These are phyloP conservation scores for Parapristionchus giblindavisi DNA, from an alignment of 2,888 invertebrate genomes.

Conservation along the genomic window DNA sequence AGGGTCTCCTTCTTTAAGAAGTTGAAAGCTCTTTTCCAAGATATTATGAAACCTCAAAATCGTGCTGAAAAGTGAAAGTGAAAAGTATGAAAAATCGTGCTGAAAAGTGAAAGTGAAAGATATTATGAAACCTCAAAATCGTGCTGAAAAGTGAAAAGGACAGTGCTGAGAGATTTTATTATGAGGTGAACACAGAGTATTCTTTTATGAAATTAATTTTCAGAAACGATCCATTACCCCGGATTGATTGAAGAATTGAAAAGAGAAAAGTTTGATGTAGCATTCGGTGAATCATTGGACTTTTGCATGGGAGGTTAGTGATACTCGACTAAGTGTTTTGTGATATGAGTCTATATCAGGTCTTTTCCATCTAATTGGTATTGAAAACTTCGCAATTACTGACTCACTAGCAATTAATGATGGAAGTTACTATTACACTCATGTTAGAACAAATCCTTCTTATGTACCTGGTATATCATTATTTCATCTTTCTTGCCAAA, in stretches of 20 bases:
- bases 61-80: no score
- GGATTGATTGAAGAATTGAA: slow-evolving; percentile 20
- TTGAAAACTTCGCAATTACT: slow-evolving; percentile 15
- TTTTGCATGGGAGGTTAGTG: slow-evolving; percentile 11
- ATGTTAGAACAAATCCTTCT: slow-evolving; percentile 45
- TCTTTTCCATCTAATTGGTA: slow-evolving; percentile 26
- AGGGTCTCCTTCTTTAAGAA: no score
- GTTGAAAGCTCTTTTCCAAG: no score
- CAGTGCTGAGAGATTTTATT: no score
- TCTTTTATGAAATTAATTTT: background rate
- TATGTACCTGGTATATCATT: slow-evolving; percentile 42
- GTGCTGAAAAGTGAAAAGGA: no score
- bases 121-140: no score
- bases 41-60: no score
- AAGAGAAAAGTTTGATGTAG: slow-evolving; percentile 17
- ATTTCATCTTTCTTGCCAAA: no score
- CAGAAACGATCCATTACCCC: slow-evolving; percentile 15
- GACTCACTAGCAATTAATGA: slow-evolving; percentile 37
- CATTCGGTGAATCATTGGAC: slow-evolving; percentile 24
- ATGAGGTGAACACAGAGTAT: background rate
- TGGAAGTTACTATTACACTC: slow-evolving; percentile 46
- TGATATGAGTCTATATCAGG: background rate
- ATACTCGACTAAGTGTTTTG: background rate
- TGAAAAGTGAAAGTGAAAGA: no score
- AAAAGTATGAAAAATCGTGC: no score